Conservation (phyloP, 2,888 invertebrate species). For the Drosophila anomalata region DNA sequence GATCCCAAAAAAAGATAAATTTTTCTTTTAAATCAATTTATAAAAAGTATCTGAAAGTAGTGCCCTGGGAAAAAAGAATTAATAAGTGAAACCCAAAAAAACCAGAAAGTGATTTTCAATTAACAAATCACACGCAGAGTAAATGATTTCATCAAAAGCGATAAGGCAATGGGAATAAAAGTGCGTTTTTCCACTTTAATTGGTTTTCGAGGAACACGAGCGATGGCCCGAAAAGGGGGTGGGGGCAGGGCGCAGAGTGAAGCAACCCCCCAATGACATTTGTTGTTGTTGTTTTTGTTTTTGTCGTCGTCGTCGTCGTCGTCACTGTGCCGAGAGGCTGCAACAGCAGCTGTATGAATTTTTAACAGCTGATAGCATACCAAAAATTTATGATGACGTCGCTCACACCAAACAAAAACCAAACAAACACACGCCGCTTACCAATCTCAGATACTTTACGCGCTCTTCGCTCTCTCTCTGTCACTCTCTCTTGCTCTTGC, state of each 20-base stretch:
- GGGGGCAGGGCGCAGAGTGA: conserved; percentile 14
- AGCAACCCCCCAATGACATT: conserved; percentile 38
- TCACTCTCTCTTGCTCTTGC: neutral
- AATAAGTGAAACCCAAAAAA: neutral
- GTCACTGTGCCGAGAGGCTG: conserved; percentile 12
- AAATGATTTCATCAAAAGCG: conserved; percentile 53
- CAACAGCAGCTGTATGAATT: conserved; percentile 63
- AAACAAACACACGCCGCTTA: neutral
- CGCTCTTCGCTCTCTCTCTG: conserved; percentile 4
- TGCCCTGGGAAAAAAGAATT: conserved; percentile 8
- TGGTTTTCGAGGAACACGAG: conserved; percentile 55
- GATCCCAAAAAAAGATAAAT: neutral
- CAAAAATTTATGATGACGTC: conserved; percentile 64
- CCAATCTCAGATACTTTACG: conserved; percentile 2
- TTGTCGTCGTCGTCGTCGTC: neutral
- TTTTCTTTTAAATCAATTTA: neutral
- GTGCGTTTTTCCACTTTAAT: conserved; percentile 63
- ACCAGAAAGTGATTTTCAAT: conserved; percentile 57
- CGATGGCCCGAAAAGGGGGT: conserved; percentile 6
- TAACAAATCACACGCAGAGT: conserved; percentile 38
- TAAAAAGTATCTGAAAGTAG: neutral
- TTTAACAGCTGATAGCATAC: conserved; percentile 72
- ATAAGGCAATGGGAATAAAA: conserved; percentile 43
- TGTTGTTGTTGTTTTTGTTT: neutral
- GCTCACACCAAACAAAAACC: conserved; percentile 20